Conservation (phyloP, 2,888 invertebrate species). For the Sminthurinus aureus region DNA sequence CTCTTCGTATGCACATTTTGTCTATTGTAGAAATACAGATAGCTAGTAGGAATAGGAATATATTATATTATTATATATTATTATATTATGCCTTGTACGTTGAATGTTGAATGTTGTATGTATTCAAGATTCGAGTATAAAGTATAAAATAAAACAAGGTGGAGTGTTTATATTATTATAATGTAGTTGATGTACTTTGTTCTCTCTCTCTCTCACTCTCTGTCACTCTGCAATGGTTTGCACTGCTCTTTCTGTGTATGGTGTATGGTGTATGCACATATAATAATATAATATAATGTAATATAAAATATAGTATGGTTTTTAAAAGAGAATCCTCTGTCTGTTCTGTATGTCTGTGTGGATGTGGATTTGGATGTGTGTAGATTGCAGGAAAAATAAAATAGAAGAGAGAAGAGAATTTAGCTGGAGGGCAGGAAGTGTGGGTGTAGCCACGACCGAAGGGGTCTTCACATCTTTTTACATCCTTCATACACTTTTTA, state of each 20-base stretch:
- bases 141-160: constrained; percentile 17
- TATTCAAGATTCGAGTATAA: neutral
- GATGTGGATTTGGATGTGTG: neutral
- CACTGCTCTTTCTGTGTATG: constrained; percentile 1
- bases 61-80: neutral
- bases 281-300: too few relatives aligned
- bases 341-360: neutral
- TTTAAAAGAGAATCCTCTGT: too few relatives aligned
- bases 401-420: constrained; percentile 14
- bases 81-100: neutral
- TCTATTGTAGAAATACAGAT: neutral
- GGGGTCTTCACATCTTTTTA: constrained; percentile 19
- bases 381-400: neutral
- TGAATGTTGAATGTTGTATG: neutral
- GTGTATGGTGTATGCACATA: neutral
- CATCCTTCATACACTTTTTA: constrained; percentile 13
- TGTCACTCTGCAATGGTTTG: neutral
- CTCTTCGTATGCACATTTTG: too few relatives aligned
- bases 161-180: constrained; percentile 15
- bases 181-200: constrained; percentile 8
- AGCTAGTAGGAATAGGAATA: neutral
- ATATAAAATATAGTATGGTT: too few relatives aligned
- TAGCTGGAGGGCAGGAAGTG: neutral
- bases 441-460: constrained; percentile 7
- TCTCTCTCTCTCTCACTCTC: neutral